Base-by-base conservation (phyloP, 1,140 invertebrate genomes). In the Sycobia sp. region DNA sequence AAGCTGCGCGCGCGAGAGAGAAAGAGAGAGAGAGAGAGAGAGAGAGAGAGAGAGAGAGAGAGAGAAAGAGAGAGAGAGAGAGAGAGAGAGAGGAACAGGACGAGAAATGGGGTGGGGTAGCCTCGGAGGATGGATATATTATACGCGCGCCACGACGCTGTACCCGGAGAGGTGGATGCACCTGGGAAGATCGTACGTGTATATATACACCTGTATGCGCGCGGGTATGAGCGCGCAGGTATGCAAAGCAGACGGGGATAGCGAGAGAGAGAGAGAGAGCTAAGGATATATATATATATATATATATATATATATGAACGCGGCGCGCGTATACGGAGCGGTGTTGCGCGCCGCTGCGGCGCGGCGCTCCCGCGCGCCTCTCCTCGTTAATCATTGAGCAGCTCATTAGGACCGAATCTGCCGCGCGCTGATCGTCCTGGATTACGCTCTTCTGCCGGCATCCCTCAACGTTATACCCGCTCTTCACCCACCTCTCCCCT, bases 331-430 rank as follows among this genome's bases (percentile, higher is more conserved):
- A n/a, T n/a, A 71, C 60, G 70, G 69, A 67, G 62, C 65, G 67
- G 22, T n/a, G n/a, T n/a, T n/a, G n/a, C n/a, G n/a, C n/a, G n/a
- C n/a, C n/a, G n/a, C n/a, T n/a, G n/a, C 20, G 3, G 10, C 44
- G 3, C 46, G 46, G 11, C 46, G 71, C 62, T 65, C 69, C 25
- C 47, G 66, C 66, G 68, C 68, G 65, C 69, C 63, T 64, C 69
- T 34, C 25, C 54, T 55, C 65, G 62, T 73, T 71, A 77, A 80
- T 80, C 78, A 78, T 77, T 75, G 68, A 66, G 72, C 68, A 76
- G 72, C 75, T 78, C 77, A 80, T 79, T 80, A 80, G 76, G 74
- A 70, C 72, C 69, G 74, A 78, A 78, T 78, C 73, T 74, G 74
- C 75, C 73, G 74, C 76, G 72, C 73, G 67, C 72, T 76, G 76